Evolutionary conservation across 2,888 invertebrate species (phyloP), one percentile per base, ranked within the genome.

Genomic region (Xylota segnis): DNA sequence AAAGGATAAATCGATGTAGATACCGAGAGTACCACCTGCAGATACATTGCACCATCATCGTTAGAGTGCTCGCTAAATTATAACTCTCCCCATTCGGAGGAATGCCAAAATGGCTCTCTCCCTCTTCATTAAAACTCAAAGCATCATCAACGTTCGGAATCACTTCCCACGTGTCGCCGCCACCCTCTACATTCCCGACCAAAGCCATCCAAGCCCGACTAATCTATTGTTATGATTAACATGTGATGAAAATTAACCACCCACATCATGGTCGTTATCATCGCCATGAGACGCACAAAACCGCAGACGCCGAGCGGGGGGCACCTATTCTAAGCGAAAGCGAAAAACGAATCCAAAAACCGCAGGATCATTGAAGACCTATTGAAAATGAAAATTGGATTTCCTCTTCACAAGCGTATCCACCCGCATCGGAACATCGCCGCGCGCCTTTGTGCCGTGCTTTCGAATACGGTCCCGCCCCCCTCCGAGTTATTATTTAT

Each of bases 371-470:
- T 70, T 52, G 61, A 71, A 66, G 61, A 84, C 45, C 79, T 70
- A 84, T 84, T 75, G 79, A 84, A 84, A 83, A 84, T 40, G 75
- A 84, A 84, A 81, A 84, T 84, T 84, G 79, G 84, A 84, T 75
- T 66, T 84, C 37, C 76, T 59, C 29, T n/a, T 66, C 70, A 76
- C 43, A 54, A 45, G 59, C 23, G 29, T 50, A 77, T 83, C 71
- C 58, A 4, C 43, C 50, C 34, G 5, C 29, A 54, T 45, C 43
- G 40, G 7, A 23, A 4, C 1, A 23, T 23, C 1, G n/a, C 14
- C 16, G 34, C 14, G 34, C 14, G n/a, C 52, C 43, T 83, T 70
- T 68, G 81, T 71, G 59, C 34, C 5, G 40, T 63, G 43, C 43
- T 71, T 75, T 56, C 81, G 61, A 81, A 70, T 58, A 65, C 40